Percentiles rank a stretch among this genome's conserved stretches.
phyloP scores from a whole-genome alignment of 64 coral and sea anemone genomes.

The Anthopleura sola region DNA sequence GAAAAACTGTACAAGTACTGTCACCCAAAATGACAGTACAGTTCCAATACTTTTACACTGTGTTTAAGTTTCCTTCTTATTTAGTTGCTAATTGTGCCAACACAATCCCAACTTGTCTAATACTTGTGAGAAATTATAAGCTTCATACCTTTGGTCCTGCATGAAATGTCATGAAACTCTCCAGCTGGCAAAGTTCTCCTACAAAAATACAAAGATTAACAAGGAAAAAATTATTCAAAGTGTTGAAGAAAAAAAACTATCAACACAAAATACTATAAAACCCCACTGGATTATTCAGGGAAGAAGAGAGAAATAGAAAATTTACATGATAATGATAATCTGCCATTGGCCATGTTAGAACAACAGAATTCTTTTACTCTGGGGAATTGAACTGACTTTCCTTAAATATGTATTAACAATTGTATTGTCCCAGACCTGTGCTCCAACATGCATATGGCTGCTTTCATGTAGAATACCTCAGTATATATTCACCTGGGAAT shows the following conservation, averaged over 20 bases:
- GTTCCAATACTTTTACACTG: too few relatives aligned
- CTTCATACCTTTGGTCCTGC: slow-evolving; percentile 71
- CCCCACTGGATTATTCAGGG: not conserved
- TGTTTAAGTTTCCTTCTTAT: too few relatives aligned
- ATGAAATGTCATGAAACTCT: slow-evolving; percentile 76
- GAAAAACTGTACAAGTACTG: too few relatives aligned
- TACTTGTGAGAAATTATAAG: too few relatives aligned
- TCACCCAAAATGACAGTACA: too few relatives aligned
- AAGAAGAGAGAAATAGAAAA: not conserved
- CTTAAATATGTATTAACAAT: too few relatives aligned
- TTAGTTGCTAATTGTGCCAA: too few relatives aligned
- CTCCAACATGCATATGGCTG: not conserved
- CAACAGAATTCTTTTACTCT: too few relatives aligned
- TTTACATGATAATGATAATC: too few relatives aligned
- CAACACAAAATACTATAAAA: not conserved
- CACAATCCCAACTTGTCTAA: too few relatives aligned
- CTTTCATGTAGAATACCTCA: not conserved
- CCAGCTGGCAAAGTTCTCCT: slow-evolving; percentile 94
- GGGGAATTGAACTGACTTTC: too few relatives aligned
- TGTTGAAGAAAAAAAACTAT: not conserved
- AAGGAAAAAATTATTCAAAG: not conserved
- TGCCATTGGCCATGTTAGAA: not conserved
- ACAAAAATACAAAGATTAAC: not conserved
- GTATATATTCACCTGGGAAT: slow-evolving; percentile 70
- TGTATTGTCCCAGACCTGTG: too few relatives aligned